Evolutionary conservation across 2,113 vertebrate species (phyloP).

Genomic region (Pristiophorus japonicus): DNA sequence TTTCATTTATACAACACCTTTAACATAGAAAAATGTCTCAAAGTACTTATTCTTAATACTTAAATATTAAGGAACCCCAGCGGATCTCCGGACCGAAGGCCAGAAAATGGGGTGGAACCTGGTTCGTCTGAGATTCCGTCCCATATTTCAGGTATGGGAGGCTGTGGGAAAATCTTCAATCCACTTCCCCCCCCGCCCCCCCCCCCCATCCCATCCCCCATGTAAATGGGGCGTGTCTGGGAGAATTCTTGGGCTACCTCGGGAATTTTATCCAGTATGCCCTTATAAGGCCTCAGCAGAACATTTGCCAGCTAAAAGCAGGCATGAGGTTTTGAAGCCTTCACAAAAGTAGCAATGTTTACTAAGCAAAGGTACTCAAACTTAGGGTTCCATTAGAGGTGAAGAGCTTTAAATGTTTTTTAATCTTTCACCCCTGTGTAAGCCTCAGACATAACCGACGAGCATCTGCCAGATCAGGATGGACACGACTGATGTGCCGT

Average conservation of each 20-base stretch:
- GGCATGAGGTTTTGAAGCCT: neutral
- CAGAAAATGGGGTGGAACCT: constrained; percentile 21
- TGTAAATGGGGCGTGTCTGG: neutral
- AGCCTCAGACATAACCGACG: neutral
- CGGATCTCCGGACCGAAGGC: constrained; percentile 27
- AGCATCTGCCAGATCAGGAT: neutral
- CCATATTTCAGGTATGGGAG: constrained; percentile 34
- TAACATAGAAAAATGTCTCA: neutral
- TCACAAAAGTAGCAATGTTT: neutral
- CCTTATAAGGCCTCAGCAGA: neutral
- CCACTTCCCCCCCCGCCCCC: neutral
- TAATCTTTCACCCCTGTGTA: neutral
- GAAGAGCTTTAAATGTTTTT: neutral
- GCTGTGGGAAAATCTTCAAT: constrained; percentile 12
- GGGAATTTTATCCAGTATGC: neutral
- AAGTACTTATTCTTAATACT: constrained; percentile 30
- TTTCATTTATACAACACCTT: constrained; percentile 8
- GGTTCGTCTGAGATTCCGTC: constrained; percentile 17
- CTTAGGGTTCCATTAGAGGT: neutral
- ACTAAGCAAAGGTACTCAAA: neutral
- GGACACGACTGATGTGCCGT: too few relatives aligned
- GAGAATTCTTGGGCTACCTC: neutral
- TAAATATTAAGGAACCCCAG: constrained; percentile 31
- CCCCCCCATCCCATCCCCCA: neutral
- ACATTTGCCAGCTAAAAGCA: neutral